Evolutionary conservation across 2,888 invertebrate genomes (phyloP), one percentile per base, ranked within the genome.

Genomic region (Drosophila glabriapex): DNA sequence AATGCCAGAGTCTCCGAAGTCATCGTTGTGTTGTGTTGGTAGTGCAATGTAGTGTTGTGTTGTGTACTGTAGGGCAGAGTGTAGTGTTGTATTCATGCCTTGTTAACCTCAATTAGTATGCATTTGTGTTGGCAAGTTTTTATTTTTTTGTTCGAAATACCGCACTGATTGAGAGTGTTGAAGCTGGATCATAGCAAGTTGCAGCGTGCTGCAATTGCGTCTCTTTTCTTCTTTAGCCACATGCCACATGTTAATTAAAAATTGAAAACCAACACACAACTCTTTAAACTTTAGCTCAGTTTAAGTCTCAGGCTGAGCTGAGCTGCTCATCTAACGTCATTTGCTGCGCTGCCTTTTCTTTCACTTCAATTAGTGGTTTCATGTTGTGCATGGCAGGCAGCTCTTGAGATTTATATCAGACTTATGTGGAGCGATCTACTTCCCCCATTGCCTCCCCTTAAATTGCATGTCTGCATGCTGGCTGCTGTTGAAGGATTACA

Each of bases 281-380:
- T 66, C 73, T 65, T 77, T 65, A 68, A 71, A 55, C 62, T 68
- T 35, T 14, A 28, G 37, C 37, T 37, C 25, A 16, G 35, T 54
- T 35, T 16, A 16, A n/a, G n/a, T 54, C 29, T 14, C 28, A 25
- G 61, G 41, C 46, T 39, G 52, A n/a, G 35, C 63, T 65, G 62
- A n/a, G 35, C 63, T 65, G 62, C 65, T 77, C 77, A 75, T 66
- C 78, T 76, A 67, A 63, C 74, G 50, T 76, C 76, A 67, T 67
- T 63, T 73, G 58, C 63, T 50, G 41, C 60, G 55, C 74, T 73
- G 83, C 72, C 80, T 83, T 78, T 90, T 91, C 87, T 89, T 91
- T 90, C 91, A 78, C 90, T 91, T 87, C 87, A 87, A 91, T 87
- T 87, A 87, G 90, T 88, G 87, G 91, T 85, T 82, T 88, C 87